Percentiles rank a stretch among this genome's conserved stretches.
phyloP scores from a whole-genome alignment of 1,140 invertebrate genomes.

The Frieseomelitta varia region DNA sequence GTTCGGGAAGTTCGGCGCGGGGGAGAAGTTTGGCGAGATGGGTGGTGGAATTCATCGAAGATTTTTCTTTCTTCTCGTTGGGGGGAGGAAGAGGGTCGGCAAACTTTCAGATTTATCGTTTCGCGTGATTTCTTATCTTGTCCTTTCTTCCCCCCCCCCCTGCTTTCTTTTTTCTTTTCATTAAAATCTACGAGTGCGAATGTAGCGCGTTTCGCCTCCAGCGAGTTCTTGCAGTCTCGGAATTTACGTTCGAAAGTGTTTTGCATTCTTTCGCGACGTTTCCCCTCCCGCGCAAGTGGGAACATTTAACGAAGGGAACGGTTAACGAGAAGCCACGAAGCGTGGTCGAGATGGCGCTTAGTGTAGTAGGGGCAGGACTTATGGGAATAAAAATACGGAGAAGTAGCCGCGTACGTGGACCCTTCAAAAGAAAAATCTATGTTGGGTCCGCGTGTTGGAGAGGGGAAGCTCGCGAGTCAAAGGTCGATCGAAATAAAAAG shows the following conservation, averaged over 20 bases:
- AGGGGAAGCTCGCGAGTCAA: background rate
- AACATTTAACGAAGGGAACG: background rate
- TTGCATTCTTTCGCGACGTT: background rate
- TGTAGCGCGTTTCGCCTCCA: background rate
- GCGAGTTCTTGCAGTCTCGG: background rate
- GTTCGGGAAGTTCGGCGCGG: background rate
- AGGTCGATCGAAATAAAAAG: conserved; percentile 42
- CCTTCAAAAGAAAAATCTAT: background rate
- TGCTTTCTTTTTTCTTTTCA: background rate
- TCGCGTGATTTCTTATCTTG: conserved; percentile 15
- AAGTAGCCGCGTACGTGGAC: background rate
- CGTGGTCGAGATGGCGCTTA: background rate
- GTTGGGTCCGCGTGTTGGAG: background rate
- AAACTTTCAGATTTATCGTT: conserved; percentile 42
- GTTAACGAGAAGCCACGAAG: background rate
- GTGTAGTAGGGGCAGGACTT: background rate
- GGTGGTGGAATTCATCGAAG: background rate
- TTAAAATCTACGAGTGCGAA: background rate
- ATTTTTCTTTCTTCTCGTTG: conserved; percentile 7
- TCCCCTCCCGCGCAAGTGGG: too few species aligned
- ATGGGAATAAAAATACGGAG: background rate
- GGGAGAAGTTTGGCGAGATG: background rate
- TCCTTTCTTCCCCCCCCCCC: background rate
- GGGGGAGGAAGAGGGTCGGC: background rate
- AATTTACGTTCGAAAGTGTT: background rate